Percentiles rank a stretch among this genome's conserved stretches.
Conservation (phyloP, 2,113 vertebrate species). For the Stigmatopora nigra region DNA sequence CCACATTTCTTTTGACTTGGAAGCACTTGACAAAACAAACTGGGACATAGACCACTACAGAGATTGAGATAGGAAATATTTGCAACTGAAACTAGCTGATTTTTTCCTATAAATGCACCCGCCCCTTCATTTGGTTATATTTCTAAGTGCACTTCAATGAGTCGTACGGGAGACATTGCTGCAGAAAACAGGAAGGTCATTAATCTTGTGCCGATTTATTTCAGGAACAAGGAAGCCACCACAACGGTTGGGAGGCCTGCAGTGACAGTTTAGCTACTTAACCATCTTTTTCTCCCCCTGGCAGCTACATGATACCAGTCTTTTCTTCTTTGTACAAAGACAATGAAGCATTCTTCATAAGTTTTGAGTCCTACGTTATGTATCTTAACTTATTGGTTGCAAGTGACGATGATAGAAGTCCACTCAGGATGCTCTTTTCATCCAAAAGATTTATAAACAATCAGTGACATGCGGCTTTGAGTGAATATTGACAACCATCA, state of each 20-base stretch:
- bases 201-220: constrained; percentile 49
- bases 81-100: background rate
- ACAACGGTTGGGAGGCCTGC: constrained; percentile 16
- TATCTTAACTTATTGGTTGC: no score
- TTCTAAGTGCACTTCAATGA: constrained; percentile 22
- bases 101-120: background rate
- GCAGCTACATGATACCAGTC: constrained; percentile 10
- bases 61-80: background rate
- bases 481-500: background rate
- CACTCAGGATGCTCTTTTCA: no score
- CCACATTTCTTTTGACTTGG: constrained; percentile 31
- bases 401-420: no score
- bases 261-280: constrained; percentile 16
- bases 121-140: constrained; percentile 21
- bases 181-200: constrained; percentile 59
- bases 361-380: no score
- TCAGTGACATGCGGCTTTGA: background rate
- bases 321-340: background rate
- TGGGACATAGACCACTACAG: constrained; percentile 2
- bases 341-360: background rate
- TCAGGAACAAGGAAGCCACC: constrained; percentile 41
- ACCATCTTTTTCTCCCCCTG: constrained; percentile 16
- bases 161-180: constrained; percentile 32
- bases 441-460: no score
- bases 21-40: constrained; percentile 28